A percentile compares a stretch with the other conserved stretches of the same genome.
Evolutionary conservation across 2,888 invertebrate genomes (phyloP).

Genomic region (Dryococelus australis): DNA sequence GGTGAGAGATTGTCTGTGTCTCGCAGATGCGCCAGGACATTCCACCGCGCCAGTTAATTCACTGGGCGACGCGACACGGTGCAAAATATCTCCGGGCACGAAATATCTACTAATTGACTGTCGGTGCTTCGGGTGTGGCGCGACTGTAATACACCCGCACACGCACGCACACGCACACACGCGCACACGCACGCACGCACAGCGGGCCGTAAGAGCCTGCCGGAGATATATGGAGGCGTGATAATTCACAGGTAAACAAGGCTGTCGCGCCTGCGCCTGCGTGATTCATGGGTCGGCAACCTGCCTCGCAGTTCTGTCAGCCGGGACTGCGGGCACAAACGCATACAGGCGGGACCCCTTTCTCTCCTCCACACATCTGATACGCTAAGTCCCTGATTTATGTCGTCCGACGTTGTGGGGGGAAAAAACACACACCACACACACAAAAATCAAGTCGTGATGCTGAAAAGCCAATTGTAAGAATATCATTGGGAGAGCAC

Average conservation of each 20-base stretch:
- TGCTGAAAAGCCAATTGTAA: background rate
- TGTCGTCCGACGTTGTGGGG: background rate
- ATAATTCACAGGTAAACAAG: constrained; percentile 16
- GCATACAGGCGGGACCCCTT: background rate
- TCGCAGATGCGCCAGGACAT: too few species aligned
- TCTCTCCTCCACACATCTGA: background rate
- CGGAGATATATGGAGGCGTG: background rate
- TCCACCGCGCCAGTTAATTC: too few species aligned
- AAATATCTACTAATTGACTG: background rate
- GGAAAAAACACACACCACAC: background rate
- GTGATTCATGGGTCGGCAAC: background rate
- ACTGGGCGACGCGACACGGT: too few species aligned
- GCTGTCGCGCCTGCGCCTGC: background rate
- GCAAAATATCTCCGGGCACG: too few species aligned
- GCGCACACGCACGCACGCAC: background rate
- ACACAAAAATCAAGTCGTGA: background rate
- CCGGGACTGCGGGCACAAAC: background rate
- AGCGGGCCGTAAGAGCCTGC: background rate
- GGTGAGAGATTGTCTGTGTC: too few species aligned
- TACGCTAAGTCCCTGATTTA: background rate
- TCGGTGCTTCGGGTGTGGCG: background rate
- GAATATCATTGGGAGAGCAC: background rate
- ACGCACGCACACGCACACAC: background rate
- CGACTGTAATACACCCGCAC: background rate
- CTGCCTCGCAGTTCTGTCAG: background rate